These are phyloP conservation scores for Eucera pruinosa DNA, from an alignment of 2,888 invertebrate genomes.

Conservation along the genomic window DNA sequence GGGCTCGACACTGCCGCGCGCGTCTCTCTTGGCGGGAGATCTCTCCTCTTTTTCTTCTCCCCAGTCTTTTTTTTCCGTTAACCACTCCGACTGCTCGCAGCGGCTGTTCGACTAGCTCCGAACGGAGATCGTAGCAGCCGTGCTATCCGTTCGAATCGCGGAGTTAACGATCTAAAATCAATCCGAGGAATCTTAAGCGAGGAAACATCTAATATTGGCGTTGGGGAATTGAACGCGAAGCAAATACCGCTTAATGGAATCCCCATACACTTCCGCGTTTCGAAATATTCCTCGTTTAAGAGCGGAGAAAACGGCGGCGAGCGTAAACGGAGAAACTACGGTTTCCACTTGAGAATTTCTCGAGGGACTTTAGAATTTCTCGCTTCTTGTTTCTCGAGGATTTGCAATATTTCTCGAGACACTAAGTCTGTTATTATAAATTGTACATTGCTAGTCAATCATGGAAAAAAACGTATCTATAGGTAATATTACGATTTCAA, in stretches of 20 bases:
- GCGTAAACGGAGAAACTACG: no score
- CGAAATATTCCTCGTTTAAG: constrained; percentile 15
- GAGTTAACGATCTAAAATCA: background rate
- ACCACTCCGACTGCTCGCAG: background rate
- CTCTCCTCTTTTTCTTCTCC: constrained; percentile 23
- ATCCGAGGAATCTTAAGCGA: background rate
- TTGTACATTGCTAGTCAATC: no score
- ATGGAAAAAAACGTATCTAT: no score
- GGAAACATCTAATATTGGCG: constrained; percentile 6
- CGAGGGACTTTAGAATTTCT: no score
- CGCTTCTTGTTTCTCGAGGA: no score
- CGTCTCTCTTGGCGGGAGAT: constrained; percentile 59
- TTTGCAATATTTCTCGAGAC: no score
- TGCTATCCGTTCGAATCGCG: no score
- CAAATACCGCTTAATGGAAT: background rate
- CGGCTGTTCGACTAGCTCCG: no score
- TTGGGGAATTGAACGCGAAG: background rate
- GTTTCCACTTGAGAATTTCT: no score
- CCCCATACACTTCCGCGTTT: constrained; percentile 5
- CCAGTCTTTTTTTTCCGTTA: constrained; percentile 15
- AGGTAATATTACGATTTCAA: no score
- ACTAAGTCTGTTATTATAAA: no score
- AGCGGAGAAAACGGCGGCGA: background rate
- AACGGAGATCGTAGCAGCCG: no score
- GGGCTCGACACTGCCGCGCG: constrained; percentile 29